Evolutionary conservation across 37 sponge, comb jelly and placozoan genomes (phyloP), one percentile per base, ranked within the genome.

Genomic region (Mnemiopsis leidyi): DNA sequence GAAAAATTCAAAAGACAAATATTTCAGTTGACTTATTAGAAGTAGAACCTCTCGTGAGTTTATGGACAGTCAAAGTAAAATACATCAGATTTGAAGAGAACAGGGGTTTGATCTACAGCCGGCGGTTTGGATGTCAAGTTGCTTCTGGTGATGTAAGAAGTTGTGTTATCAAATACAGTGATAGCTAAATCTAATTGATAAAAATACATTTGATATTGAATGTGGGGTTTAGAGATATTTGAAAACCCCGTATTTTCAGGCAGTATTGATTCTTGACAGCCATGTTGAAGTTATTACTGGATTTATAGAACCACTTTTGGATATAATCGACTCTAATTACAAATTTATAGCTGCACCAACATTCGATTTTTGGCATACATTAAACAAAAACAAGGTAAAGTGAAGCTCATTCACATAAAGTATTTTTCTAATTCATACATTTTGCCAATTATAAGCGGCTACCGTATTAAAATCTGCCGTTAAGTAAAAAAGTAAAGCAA

Each of bases 91-190:
- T 79, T 26, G 37, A 79, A 1, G 36, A 32, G 35, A 79, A 79
- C 23, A 7, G 21, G 36, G 82, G 82, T 5, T 38, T 79, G 28
- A 32, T 79, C 82, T 79, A 79, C 36, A 79, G 82, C 38, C 18
- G 82, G 38, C 18, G 82, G 36, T 79, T 31, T 23, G 82, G 82
- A 20, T 79, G 82, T 79, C 31, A 23, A 2, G 23, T 13, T 13
- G 82, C 82, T 34, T 36, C 82, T 5, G 82, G 82, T 3, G 82
- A 79, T 26, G 26, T n/a, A n/a, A n/a, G n/a, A n/a, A n/a, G n/a
- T n/a, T n/a, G n/a, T n/a, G n/a, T 67, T 21, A 67, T 13, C 13
- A 67, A 21, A 67, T 67, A 13, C 13, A 67, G 20, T 67, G 13
- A 20, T 21, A 67, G 20, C 13, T 20, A 21, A 13, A 20, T 67